These are phyloP conservation scores for Nibea coibor DNA, from an alignment of 2,113 vertebrate genomes.

Conservation along the genomic window DNA sequence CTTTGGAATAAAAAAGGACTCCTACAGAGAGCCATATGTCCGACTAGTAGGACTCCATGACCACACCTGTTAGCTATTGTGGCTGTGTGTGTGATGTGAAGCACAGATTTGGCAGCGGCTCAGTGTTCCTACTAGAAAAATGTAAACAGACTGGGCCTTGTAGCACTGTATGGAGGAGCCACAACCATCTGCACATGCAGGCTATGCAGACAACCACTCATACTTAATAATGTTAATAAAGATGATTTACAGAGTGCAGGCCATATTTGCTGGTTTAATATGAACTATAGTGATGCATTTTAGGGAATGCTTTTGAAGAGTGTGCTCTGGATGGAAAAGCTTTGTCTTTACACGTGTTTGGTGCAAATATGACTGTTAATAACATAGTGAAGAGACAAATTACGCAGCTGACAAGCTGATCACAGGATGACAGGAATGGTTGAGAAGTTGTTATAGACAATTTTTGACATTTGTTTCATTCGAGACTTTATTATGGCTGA, in stretches of 20 bases:
- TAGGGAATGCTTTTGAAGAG: background rate
- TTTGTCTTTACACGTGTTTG: background rate
- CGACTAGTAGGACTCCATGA: constrained; percentile 27
- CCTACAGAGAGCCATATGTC: constrained; percentile 62
- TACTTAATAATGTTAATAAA: background rate
- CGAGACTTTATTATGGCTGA: background rate
- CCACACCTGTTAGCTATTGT: constrained; percentile 48
- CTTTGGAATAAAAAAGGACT: constrained; percentile 13
- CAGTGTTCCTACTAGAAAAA: constrained; percentile 59
- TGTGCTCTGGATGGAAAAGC: background rate
- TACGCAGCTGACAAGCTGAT: no score
- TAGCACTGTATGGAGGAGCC: constrained; percentile 34
- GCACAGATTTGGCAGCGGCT: constrained; percentile 41
- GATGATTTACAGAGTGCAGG: background rate
- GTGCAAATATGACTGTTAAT: background rate
- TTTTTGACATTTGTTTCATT: no score
- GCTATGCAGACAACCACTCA: background rate
- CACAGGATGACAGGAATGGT: no score
- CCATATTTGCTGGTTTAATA: background rate
- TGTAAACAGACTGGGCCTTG: constrained; percentile 69
- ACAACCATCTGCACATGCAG: constrained; percentile 32
- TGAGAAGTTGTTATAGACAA: no score
- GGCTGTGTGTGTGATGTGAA: constrained; percentile 27
- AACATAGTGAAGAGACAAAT: no score
- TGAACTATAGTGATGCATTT: background rate